Base-by-base conservation (phyloP, 2,888 invertebrate genomes). In the Rhaphigaster nebulosa region DNA sequence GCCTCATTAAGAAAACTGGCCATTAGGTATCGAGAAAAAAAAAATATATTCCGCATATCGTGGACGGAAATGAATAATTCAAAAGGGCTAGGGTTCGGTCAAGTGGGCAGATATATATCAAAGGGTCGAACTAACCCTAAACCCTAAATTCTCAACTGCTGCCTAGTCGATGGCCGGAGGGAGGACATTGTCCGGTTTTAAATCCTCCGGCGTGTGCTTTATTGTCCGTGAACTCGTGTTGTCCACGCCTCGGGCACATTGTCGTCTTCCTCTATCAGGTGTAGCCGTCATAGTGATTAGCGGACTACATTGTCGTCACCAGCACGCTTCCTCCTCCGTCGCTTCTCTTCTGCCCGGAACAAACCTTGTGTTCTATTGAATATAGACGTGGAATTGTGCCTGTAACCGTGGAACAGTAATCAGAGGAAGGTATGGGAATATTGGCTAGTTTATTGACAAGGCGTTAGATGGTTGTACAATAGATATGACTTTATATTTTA, bases 151-250 rank as follows among this genome's bases (percentile, higher is more conserved):
- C n/a, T n/a, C 45, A 45, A 45, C 26, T 20, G 12, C 34, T 23
- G 29, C 15, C 65, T 29, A 4, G 6, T 38, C 41, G 84, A 45
- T 45, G n/a, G 45, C 13, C 45, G 84, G 84, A 84, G 45, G 84
- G 84, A 84, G 84, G 84, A 84, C 84, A 45, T 45, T 84, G 84
- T 84, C 84, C 84, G 84, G 84, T 84, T 84, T 84, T 84, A 84
- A 84, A 84, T 84, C 84, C 84, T 41, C 45, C 45, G 84, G 84
- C 84, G 84, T 84, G 84, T 84, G 84, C 45, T 84, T 84, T 84
- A 84, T 84, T 45, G 84, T 4, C 84, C 84, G 84, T 84, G 84
- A 84, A 84, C 84, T 84, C 84, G 84, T 84, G 84, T 84, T 84
- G 84, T 84, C 84, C 84, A 84, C 84, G 84, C 84, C 45, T 50